A percentile compares a stretch with the other conserved stretches of the same genome.
phyloP scores from a whole-genome alignment of 2,797 vertebrate genomes.

The Apodemus agrarius region DNA sequence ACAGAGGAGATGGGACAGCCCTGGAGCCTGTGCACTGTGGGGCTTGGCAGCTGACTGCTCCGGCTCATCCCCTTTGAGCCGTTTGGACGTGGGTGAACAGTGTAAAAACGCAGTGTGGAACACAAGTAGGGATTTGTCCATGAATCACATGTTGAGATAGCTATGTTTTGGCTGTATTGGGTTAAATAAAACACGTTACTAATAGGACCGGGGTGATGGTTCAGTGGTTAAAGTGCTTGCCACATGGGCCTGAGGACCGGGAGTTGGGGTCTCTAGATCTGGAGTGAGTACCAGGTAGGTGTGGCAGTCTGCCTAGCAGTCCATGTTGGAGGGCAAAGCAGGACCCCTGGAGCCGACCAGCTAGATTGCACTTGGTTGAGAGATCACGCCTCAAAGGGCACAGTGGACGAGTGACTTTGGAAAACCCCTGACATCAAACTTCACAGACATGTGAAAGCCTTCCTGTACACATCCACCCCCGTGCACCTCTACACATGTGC shows the following conservation, averaged over 20 bases:
- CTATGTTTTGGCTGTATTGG: neutral
- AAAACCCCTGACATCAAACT: neutral
- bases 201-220: neutral
- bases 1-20: neutral
- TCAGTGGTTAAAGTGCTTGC: neutral
- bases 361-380: neutral
- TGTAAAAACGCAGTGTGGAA: neutral
- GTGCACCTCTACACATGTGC: neutral
- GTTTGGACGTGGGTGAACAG: neutral
- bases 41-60: neutral
- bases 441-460: neutral
- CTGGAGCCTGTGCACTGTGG: accelerated
- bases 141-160: neutral
- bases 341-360: neutral
- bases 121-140: too few relatives aligned
- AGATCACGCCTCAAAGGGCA: neutral
- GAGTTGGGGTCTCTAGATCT: neutral
- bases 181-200: neutral
- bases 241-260: neutral
- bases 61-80: neutral
- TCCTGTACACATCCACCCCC: neutral
- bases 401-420: too few relatives aligned
- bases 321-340: neutral
- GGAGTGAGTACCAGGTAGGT: neutral
- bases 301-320: neutral